Conservation (phyloP, 64 coral and sea anemone species). For the Trachythela sp. region DNA sequence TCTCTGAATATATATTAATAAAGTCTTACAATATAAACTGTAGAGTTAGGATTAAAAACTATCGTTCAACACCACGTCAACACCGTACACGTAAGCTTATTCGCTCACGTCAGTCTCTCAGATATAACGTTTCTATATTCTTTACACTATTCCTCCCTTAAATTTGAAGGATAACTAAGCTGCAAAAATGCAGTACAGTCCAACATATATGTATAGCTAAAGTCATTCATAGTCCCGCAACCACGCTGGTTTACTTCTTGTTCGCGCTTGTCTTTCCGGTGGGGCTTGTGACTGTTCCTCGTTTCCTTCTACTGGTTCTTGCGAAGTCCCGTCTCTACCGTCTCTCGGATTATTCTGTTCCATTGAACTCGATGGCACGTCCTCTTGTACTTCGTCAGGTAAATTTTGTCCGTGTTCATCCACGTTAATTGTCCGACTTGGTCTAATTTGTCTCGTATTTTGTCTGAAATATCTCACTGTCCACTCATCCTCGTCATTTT, state of each 20-base stretch:
- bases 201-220: neutral
- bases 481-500: neutral
- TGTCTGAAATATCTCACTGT: neutral
- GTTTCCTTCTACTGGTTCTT: neutral
- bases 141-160: slow-evolving; percentile 10
- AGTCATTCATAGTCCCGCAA: neutral
- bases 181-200: neutral
- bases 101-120: too few species aligned
- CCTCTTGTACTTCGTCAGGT: neutral
- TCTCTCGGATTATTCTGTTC: neutral
- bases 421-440: neutral
- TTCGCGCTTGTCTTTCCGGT: neutral
- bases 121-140: neutral
- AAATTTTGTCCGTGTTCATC: neutral
- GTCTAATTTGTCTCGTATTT: neutral
- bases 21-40: too few species aligned
- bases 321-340: neutral
- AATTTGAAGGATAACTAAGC: neutral
- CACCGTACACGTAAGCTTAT: neutral
- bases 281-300: neutral
- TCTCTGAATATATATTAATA: too few species aligned
- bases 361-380: neutral
- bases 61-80: neutral
- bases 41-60: too few species aligned
- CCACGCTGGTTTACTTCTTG: slow-evolving; percentile 10